A percentile compares a stretch with the other conserved stretches of the same genome.
Conservation (phyloP, 2,888 invertebrate genomes). For the Acleris emargana region DNA sequence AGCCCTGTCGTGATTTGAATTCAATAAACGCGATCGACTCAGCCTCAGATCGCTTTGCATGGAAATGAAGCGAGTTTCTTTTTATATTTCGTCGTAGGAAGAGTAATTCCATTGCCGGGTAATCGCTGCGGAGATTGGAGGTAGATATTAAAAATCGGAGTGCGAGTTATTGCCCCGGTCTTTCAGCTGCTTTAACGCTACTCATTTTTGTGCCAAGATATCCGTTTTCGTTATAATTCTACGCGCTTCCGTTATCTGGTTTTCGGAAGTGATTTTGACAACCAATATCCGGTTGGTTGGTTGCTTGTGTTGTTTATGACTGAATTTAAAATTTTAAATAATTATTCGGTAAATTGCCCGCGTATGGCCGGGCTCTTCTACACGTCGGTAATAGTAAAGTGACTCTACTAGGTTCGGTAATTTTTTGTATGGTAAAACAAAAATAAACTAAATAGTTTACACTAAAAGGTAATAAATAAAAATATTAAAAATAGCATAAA, state of each 20-base stretch:
- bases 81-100: constrained; percentile 55
- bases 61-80: constrained; percentile 65
- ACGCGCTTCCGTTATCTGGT: constrained; percentile 3
- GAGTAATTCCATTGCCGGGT: constrained; percentile 63
- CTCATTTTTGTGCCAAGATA: constrained; percentile 5
- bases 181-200: constrained; percentile 14
- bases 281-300: constrained; percentile 14
- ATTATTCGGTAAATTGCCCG: too few relatives aligned
- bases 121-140: constrained; percentile 57
- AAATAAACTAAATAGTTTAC: too few relatives aligned
- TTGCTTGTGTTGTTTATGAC: background rate
- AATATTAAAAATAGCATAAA: too few relatives aligned
- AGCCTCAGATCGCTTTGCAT: constrained; percentile 65
- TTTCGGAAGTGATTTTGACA: constrained; percentile 13
- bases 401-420: too few relatives aligned
- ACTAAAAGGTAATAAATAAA: too few relatives aligned
- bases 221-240: constrained; percentile 11
- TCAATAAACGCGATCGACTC: constrained; percentile 69
- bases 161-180: constrained; percentile 41
- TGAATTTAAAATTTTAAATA: background rate
- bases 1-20: constrained; percentile 67
- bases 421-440: too few relatives aligned
- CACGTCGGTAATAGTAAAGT: too few relatives aligned
- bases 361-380: too few relatives aligned
- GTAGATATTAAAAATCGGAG: constrained; percentile 58